phyloP scores from a whole-genome alignment of 2,113 vertebrate genomes.

The Noctilio leporinus region DNA sequence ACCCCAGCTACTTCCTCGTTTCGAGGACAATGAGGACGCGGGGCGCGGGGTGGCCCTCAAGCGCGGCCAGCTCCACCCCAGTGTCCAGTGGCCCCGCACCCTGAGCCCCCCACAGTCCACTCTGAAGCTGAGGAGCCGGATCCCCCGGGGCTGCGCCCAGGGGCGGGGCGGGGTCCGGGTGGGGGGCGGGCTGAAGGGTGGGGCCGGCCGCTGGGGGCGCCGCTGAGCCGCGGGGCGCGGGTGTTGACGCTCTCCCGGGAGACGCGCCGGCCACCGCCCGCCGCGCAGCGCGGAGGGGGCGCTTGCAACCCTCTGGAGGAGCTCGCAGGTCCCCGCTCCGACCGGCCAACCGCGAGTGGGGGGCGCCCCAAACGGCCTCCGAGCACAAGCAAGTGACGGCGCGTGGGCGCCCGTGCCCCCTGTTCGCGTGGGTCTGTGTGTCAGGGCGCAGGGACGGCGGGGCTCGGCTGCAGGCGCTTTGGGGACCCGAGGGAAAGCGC shows the following conservation, averaged over 20 bases:
- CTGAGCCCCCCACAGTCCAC: not conserved
- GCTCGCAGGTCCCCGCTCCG: not conserved
- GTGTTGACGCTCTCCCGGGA: conserved; percentile 77
- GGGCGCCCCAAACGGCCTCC: not conserved
- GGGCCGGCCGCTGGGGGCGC: not conserved
- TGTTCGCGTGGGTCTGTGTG: not conserved
- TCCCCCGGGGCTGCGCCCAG: no score
- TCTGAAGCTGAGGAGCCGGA: not conserved
- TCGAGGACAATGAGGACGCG: accelerated
- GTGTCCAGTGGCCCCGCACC: not conserved
- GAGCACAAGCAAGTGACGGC: not conserved
- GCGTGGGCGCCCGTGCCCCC: accelerated
- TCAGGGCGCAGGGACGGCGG: accelerated
- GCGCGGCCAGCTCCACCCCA: no score
- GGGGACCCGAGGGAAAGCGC: no score
- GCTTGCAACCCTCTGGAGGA: accelerated
- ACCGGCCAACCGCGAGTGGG: not conserved
- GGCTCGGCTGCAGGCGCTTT: not conserved
- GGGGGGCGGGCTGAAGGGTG: not conserved
- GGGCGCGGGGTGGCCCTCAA: not conserved
- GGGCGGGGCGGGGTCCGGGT: accelerated
- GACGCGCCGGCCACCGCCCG: not conserved
- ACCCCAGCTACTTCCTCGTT: not conserved
- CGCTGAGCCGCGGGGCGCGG: not conserved
- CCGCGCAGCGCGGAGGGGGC: not conserved